These are phyloP conservation scores for Drosophila glabriapex DNA, from an alignment of 2,888 invertebrate genomes.

Conservation along the genomic window DNA sequence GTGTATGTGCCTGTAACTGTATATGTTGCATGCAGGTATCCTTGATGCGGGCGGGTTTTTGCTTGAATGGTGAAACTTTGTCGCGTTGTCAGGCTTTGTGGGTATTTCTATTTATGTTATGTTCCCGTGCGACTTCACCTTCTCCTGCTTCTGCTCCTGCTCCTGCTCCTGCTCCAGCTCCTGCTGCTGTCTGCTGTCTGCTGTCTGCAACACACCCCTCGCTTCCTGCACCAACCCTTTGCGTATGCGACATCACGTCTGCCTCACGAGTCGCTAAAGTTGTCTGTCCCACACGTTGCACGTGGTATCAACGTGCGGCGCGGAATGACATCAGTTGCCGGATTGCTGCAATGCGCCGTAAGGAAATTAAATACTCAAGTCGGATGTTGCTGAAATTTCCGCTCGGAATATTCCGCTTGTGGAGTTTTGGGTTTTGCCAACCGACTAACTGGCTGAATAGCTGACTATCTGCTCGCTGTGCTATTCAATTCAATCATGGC, in stretches of 20 bases:
- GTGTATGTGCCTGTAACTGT: conserved; percentile 13
- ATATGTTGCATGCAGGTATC: conserved; percentile 47
- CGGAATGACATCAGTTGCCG: conserved; percentile 49
- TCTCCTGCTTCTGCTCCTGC: not conserved
- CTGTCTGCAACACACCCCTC: conserved; percentile 40
- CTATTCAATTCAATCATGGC: conserved; percentile 26
- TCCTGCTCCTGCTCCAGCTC: conserved; percentile 24
- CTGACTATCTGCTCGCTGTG: conserved; percentile 5
- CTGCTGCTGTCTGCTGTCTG: conserved; percentile 56
- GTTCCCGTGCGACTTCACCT: conserved; percentile 31
- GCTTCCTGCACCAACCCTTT: conserved; percentile 1
- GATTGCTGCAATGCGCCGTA: conserved; percentile 64
- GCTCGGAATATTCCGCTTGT: conserved; percentile 37
- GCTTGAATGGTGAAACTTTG: conserved; percentile 55
- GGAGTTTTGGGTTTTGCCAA: conserved; percentile 15
- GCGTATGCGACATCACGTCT: conserved; percentile 52
- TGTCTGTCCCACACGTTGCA: conserved; percentile 50
- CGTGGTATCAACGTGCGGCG: conserved; percentile 16
- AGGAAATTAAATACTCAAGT: conserved; percentile 80
- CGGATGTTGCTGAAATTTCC: conserved; percentile 78
- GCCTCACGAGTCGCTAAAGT: conserved; percentile 22
- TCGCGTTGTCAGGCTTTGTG: conserved; percentile 72
- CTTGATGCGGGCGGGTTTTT: conserved; percentile 48
- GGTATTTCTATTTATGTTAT: conserved; percentile 70
- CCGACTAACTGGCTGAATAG: conserved; percentile 33